Evolutionary conservation across 1,140 invertebrate genomes (phyloP).

Genomic region (Procambarus virginalis): DNA sequence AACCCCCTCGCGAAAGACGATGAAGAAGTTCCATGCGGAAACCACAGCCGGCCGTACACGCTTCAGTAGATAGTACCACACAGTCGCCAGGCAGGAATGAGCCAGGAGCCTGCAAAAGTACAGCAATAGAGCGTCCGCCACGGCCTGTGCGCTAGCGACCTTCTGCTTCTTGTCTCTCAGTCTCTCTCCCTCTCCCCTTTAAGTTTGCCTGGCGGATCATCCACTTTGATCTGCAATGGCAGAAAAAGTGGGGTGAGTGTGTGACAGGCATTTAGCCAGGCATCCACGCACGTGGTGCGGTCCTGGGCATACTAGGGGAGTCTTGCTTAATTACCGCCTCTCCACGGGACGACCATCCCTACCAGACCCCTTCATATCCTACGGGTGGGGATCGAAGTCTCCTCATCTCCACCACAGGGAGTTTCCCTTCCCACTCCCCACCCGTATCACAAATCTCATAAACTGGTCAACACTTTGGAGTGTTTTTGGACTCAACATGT

Average conservation of each 20-base stretch:
- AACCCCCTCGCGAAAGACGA: too few species aligned
- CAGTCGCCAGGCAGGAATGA: too few species aligned
- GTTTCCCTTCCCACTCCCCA: neutral
- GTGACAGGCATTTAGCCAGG: constrained; percentile 28
- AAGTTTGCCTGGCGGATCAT: constrained; percentile 21
- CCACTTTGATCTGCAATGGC: constrained; percentile 35
- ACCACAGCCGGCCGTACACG: too few species aligned
- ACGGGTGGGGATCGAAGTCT: too few species aligned
- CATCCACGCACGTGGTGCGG: constrained; percentile 43
- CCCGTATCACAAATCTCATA: too few species aligned
- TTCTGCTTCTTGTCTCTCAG: neutral
- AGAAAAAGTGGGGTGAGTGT: constrained; percentile 41
- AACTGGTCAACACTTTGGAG: too few species aligned
- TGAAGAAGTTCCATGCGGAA: too few species aligned
- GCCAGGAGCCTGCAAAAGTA: too few species aligned
- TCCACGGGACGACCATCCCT: constrained; percentile 7
- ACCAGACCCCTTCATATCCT: neutral
- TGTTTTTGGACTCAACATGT: too few species aligned
- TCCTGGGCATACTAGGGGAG: constrained; percentile 33
- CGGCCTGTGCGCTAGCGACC: neutral
- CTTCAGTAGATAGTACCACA: too few species aligned
- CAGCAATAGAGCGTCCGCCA: neutral
- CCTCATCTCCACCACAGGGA: too few species aligned
- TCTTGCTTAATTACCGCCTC: constrained; percentile 43
- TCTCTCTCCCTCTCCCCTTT: constrained; percentile 45